Conservation (phyloP, 1,140 invertebrate species). For the Ostrea edulis region DNA sequence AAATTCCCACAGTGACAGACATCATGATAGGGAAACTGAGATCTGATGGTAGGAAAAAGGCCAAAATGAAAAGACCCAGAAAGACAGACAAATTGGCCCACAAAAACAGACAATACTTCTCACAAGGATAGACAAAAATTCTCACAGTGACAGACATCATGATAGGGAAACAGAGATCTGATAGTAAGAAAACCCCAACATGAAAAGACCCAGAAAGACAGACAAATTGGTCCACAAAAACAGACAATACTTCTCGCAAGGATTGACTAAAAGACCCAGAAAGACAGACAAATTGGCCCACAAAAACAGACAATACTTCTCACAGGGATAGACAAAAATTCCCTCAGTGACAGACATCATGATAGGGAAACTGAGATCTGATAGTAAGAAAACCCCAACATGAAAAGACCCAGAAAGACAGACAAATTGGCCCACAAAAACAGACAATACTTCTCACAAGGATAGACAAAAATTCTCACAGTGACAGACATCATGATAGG, state of each 20-base stretch:
- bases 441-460: too few relatives aligned
- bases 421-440: too few relatives aligned
- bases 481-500: not conserved
- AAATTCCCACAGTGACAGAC: not conserved
- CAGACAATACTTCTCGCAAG: too few relatives aligned
- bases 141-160: not conserved
- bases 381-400: too few relatives aligned
- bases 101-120: not conserved
- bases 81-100: not conserved
- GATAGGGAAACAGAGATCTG: not conserved
- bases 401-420: too few relatives aligned
- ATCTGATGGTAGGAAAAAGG: not conserved
- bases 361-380: too few relatives aligned
- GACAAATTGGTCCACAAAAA: too few relatives aligned
- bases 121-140: too few relatives aligned
- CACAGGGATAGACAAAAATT: too few relatives aligned
- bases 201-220: not conserved
- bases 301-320: not conserved
- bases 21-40: not conserved
- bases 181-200: not conserved
- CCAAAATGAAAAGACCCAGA: not conserved
- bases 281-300: slow-evolving; percentile 12
- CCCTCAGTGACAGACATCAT: too few relatives aligned
- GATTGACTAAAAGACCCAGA: too few relatives aligned
- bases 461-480: not conserved